Base-by-base conservation (phyloP, 30 jellyfish, hydroid and myxozoan genomes). In the Chrysaora quinquecirrha region DNA sequence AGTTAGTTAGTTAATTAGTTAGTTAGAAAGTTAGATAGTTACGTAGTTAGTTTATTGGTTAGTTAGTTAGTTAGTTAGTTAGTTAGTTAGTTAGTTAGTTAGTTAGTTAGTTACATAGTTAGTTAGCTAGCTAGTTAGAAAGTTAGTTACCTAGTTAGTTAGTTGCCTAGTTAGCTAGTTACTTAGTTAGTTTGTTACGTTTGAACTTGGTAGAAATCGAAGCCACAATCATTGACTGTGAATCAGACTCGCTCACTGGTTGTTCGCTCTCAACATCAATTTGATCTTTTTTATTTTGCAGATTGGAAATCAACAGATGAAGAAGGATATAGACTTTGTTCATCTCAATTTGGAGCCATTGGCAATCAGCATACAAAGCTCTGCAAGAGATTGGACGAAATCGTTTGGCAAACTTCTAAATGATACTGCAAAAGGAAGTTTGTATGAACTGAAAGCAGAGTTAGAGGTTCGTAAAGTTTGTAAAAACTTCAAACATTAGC, bases 271-370 rank as follows among this genome's bases (percentile, higher is more conserved):
- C n/a, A n/a, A n/a, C n/a, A n/a, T n/a, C n/a, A n/a, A n/a, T n/a
- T n/a, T n/a, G 54, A 38, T 3, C 14, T 14, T 38, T 14, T 38
- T 38, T 3, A 3, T 38, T 38, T 64, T 61, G 16, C 33, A 90
- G 97, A 70, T 90, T 67, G 90, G 77, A 9, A 71, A 52, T 29
- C 96, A 85, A 61, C 92, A 95, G 23, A 69, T 75, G 84, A 68
- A 88, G 29, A 91, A 79, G 63, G 93, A 86, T 30, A 70, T 93
- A 23, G 97, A 93, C 58, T 93, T 93, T 58, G 87, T 93, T 7
- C 96, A 87, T 71, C 75, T 93, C 43, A 87, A 93, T 60, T 71
- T 93, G 84, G 96, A 87, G 54, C 98, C 98, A 16, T 79, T 93
- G 20, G 94, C 95, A n/a, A 35, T 87, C 54, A 86, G 97, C 82